phyloP scores from a whole-genome alignment of 1,140 invertebrate genomes.

The Bombus sylvicola region DNA sequence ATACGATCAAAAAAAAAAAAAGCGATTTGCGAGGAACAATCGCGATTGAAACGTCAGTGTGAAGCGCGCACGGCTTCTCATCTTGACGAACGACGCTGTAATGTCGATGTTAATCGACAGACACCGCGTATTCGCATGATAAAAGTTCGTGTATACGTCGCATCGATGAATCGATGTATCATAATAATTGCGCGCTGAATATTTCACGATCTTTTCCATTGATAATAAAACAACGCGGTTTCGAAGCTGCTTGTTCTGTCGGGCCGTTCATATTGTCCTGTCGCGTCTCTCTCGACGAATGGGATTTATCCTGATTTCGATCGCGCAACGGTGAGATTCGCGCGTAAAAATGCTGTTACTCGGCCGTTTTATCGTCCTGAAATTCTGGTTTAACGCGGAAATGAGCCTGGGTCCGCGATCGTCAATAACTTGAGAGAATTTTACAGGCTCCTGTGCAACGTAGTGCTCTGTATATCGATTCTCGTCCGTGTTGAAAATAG shows the following conservation, averaged over 20 bases:
- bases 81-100: conserved; percentile 15
- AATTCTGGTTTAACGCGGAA: conserved; percentile 13
- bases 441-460: background rate
- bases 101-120: conserved; percentile 12
- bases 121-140: background rate
- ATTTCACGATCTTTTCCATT: conserved; percentile 30
- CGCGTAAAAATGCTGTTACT: conserved; percentile 41
- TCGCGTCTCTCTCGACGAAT: background rate
- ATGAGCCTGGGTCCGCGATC: background rate
- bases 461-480: no score
- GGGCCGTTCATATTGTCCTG: background rate
- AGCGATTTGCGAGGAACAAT: background rate
- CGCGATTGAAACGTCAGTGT: conserved; percentile 16
- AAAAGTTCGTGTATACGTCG: background rate
- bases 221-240: conserved; percentile 9
- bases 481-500: no score
- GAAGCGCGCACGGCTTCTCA: background rate
- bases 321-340: conserved; percentile 6
- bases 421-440: conserved; percentile 31
- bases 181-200: conserved; percentile 33
- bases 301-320: conserved; percentile 6
- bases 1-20: background rate
- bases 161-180: conserved; percentile 3
- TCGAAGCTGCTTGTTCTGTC: background rate
- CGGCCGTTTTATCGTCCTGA: conserved; percentile 10